Conservation (phyloP, 2,113 vertebrate genomes). For the Platycercus adscitus region DNA sequence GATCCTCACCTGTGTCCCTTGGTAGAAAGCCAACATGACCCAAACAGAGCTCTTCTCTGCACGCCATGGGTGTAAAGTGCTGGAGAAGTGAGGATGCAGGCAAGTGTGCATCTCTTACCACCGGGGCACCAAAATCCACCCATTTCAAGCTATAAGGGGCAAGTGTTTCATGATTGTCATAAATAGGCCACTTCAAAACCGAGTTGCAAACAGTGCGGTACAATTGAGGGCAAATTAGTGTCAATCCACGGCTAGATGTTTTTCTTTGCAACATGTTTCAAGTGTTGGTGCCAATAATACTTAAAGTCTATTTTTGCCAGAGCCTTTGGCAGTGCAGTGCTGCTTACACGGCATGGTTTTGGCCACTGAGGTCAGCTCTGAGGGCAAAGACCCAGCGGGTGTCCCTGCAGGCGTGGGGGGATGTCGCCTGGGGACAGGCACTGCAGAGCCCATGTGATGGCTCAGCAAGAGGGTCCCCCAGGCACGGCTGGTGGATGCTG, state of each 20-base stretch:
- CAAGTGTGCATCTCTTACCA: background rate
- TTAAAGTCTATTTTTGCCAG: background rate
- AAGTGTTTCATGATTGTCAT: background rate
- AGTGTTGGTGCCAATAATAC: background rate
- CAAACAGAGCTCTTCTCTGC: background rate
- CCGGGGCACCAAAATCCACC: background rate
- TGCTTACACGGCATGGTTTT: fast-evolving
- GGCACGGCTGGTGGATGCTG: fast-evolving
- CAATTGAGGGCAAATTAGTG: background rate
- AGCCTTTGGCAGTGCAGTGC: fast-evolving
- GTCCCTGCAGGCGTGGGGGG: background rate
- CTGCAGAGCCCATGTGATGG: background rate
- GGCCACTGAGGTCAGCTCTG: fast-evolving
- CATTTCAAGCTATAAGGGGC: fast-evolving
- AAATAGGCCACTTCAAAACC: fast-evolving
- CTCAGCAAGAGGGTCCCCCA: fast-evolving
- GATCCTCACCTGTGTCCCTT: fast-evolving
- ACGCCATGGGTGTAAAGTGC: background rate
- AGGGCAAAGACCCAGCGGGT: background rate
- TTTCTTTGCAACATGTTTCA: background rate
- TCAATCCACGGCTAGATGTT: fast-evolving
- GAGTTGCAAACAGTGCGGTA: background rate
- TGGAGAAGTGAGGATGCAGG: fast-evolving
- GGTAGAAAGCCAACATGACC: fast-evolving
- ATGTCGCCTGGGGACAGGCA: background rate